Percentiles rank a stretch among this genome's conserved stretches.
These are phyloP conservation scores for Lophochroa leadbeateri DNA, from an alignment of 2,113 vertebrate genomes.

Conservation along the genomic window DNA sequence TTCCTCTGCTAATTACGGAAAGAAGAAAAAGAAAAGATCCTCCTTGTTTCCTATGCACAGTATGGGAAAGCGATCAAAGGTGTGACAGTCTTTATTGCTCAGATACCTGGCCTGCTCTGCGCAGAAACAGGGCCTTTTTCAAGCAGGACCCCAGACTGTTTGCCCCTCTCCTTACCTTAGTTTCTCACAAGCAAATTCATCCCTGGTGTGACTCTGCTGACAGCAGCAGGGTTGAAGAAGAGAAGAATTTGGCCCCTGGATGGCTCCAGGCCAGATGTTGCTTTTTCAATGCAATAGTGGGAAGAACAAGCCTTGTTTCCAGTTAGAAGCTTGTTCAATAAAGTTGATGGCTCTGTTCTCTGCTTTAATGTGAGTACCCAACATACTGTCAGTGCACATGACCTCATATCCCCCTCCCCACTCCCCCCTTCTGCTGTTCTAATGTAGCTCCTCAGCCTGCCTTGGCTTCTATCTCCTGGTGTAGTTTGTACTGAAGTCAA, in stretches of 20 bases:
- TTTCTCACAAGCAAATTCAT: background rate
- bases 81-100: background rate
- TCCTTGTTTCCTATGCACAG: background rate
- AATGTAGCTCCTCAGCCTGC: background rate
- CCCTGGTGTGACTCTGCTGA: background rate
- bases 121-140: background rate
- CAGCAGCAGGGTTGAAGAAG: background rate
- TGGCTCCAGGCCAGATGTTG: background rate
- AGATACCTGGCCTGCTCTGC: background rate
- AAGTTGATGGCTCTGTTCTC: background rate
- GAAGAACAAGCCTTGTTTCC: background rate
- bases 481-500: background rate
- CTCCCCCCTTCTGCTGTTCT: background rate
- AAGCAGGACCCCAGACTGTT: background rate
- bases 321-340: background rate
- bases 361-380: background rate
- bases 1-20: background rate
- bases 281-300: background rate
- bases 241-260: background rate
- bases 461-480: background rate
- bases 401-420: background rate
- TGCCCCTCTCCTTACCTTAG: background rate
- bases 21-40: background rate
- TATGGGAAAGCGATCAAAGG: background rate
- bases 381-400: background rate